Conservation (phyloP, 2,113 vertebrate genomes). For the Strigops habroptila region DNA sequence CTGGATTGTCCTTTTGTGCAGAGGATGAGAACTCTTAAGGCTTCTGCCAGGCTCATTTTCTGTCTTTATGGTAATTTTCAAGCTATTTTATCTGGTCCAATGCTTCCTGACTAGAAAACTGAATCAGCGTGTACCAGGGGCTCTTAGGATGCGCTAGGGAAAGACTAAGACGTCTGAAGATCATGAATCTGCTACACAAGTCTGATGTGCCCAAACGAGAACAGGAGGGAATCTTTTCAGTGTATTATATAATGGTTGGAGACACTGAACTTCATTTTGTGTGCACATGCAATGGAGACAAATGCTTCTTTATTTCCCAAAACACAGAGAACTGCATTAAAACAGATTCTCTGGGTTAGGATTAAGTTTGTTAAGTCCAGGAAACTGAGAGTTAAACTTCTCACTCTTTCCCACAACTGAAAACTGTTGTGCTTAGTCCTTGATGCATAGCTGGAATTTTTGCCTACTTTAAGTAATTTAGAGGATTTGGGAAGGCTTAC, state of each 20-base stretch:
- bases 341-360: not conserved
- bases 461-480: conserved; percentile 55
- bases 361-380: conserved; percentile 37
- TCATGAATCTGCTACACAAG: not conserved
- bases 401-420: conserved; percentile 40
- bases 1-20: not conserved
- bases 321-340: not conserved
- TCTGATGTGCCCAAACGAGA: not conserved
- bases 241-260: not conserved
- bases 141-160: not conserved
- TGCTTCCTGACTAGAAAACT: not conserved
- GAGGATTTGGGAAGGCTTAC: conserved; percentile 39
- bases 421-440: conserved; percentile 32
- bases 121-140: not conserved
- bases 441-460: conserved; percentile 56
- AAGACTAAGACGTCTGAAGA: not conserved
- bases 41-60: not conserved
- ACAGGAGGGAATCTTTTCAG: not conserved
- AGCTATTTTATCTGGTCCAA: not conserved
- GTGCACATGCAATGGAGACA: not conserved
- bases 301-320: not conserved
- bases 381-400: conserved; percentile 55
- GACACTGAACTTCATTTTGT: not conserved
- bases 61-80: not conserved
- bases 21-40: not conserved